Base-by-base conservation (phyloP, 2,113 vertebrate species). In the Peromyscus maniculatus region DNA sequence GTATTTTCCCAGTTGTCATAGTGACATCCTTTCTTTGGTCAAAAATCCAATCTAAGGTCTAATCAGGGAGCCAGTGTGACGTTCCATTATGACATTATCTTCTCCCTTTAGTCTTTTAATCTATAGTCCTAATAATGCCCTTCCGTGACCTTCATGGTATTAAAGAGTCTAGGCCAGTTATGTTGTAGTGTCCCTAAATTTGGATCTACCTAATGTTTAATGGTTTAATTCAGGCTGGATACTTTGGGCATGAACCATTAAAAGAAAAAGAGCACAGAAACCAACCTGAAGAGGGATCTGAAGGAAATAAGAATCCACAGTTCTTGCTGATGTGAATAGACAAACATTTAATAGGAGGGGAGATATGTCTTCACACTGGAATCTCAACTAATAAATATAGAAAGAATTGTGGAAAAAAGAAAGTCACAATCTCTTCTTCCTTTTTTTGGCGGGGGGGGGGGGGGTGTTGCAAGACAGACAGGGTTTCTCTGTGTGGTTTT, bases 341-440 rank as follows among this genome's bases (percentile, higher is more conserved):
- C 15, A 79, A 77, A 86, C 72, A 64, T 59, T 15, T 17, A 66
- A n/a, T 9, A 49, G 86, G 69, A 66, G 2, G 72, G n/a, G 9
- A 92, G 62, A 17, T n/a, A 57, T 15, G 55, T 75, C 21, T 91
- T 91, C 66, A 75, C 24, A 43, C 13, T 66, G 43, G 84, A 95
- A 89, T 82, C 64, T 46, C n/a, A 91, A 72, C 59, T 83, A 89
- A n/a, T 80, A 79, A 57, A 72, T 80, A 52, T 39, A 80, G 75
- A 97, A 89, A 78, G 59, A 62, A 79, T 72, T 66, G 33, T 36
- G 33, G 39, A 96, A 94, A 84, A 84, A 91, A 43, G 75, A 77
- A 52, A 77, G 9, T 87, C 6, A 77, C n/a, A 77, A 10, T 39
- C 82, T 95, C 72, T 52, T 52, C 9, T 52, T 9, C 1, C 9